phyloP scores from a whole-genome alignment of 2,113 vertebrate species.

The Drymodes brunneopygia region DNA sequence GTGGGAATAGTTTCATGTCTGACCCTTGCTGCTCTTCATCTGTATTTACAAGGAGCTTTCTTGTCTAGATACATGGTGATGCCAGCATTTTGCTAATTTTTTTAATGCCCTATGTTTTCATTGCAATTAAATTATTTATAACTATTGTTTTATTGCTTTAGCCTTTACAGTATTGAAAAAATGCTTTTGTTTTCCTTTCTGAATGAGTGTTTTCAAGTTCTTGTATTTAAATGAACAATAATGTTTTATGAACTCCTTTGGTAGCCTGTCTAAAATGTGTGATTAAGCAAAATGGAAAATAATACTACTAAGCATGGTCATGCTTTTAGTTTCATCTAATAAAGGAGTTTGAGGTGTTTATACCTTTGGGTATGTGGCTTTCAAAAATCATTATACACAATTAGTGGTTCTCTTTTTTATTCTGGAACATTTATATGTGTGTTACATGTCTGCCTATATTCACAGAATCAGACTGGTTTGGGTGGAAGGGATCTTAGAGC shows the following conservation, averaged over 20 bases:
- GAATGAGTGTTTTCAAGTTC: neutral
- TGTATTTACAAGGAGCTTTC: neutral
- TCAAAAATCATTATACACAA: neutral
- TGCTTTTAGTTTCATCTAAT: neutral
- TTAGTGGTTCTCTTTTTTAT: neutral
- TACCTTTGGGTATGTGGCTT: neutral
- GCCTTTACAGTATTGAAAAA: neutral
- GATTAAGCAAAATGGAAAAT: neutral
- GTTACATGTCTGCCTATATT: neutral
- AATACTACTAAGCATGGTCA: neutral
- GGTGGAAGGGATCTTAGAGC: neutral
- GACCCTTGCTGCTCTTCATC: neutral
- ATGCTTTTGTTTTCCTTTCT: neutral
- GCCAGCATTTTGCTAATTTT: neutral
- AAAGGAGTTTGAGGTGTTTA: neutral
- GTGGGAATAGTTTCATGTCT: neutral
- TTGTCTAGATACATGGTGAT: neutral
- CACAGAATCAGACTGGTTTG: neutral
- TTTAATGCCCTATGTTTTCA: neutral
- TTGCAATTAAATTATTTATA: neutral
- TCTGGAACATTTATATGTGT: neutral
- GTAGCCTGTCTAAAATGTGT: neutral
- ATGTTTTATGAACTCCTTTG: neutral
- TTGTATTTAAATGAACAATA: neutral
- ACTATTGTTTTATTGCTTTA: neutral